These are phyloP conservation scores for Gobius niger DNA, from an alignment of 2,113 vertebrate genomes.

Conservation along the genomic window DNA sequence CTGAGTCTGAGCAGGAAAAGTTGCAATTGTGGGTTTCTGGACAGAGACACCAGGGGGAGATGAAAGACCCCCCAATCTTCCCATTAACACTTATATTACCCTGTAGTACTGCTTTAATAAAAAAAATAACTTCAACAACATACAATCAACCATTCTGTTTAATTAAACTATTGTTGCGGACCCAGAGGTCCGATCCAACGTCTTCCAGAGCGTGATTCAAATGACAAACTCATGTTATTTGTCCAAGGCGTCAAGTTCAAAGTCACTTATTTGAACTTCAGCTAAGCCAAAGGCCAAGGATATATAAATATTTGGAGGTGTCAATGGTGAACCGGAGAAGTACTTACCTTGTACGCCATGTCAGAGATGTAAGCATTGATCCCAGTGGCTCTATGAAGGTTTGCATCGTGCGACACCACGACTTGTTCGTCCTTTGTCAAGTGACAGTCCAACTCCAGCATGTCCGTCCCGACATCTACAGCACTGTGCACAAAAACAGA, in stretches of 20 bases:
- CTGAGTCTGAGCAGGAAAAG: too few relatives aligned
- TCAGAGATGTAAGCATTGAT: slow-evolving; percentile 83
- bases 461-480: slow-evolving; percentile 90
- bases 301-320: background rate
- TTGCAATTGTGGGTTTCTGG: too few relatives aligned
- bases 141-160: background rate
- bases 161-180: background rate
- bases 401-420: slow-evolving; percentile 92
- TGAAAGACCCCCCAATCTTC: too few relatives aligned
- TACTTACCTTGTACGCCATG: slow-evolving; percentile 87
- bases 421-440: slow-evolving; percentile 94
- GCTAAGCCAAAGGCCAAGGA: background rate
- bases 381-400: slow-evolving; percentile 88
- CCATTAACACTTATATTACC: too few relatives aligned
- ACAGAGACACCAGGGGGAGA: too few relatives aligned
- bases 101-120: too few relatives aligned
- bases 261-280: background rate
- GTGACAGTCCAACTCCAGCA: slow-evolving; percentile 97
- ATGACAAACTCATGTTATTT: background rate
- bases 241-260: background rate
- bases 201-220: background rate
- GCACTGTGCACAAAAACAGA: slow-evolving; percentile 77
- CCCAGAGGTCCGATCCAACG: background rate
- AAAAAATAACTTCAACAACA: too few relatives aligned
- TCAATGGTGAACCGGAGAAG: background rate